Conservation (phyloP, 2,113 vertebrate species). For the Haemorhous mexicanus region DNA sequence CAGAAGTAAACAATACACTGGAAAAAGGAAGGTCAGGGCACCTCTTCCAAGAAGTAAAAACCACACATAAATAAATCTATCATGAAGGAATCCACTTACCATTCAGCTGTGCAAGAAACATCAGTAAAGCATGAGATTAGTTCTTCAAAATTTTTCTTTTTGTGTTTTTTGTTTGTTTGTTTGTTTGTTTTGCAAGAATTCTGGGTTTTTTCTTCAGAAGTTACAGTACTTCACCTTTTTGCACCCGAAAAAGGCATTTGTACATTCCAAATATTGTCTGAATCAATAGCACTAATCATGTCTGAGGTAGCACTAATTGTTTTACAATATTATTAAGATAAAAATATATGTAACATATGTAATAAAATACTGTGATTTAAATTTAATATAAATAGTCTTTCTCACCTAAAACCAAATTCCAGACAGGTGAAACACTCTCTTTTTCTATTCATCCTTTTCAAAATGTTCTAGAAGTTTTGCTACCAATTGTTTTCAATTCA, state of each 20-base stretch:
- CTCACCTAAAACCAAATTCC: not conserved
- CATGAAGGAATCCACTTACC: not conserved
- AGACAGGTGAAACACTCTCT: not conserved
- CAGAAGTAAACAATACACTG: not conserved
- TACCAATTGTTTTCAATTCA: not conserved
- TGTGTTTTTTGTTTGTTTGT: not conserved
- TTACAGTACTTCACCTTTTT: not conserved
- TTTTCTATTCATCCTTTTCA: not conserved
- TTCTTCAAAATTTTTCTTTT: not conserved
- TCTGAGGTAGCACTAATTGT: not conserved
- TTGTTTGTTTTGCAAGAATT: not conserved
- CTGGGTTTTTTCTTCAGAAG: not conserved
- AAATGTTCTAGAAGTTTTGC: not conserved
- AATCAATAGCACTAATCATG: not conserved
- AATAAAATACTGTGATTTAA: not conserved
- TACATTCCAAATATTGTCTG: not conserved
- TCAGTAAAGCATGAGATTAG: not conserved
- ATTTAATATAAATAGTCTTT: not conserved
- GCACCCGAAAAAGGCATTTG: not conserved
- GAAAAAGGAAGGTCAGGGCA: not conserved
- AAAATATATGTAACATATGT: not conserved
- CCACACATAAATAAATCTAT: not conserved
- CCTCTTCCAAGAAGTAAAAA: not conserved
- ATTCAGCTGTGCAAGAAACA: not conserved
- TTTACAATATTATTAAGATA: not conserved